Base-by-base conservation (phyloP, 1,140 invertebrate species). In the Euura saliciscinereae region DNA sequence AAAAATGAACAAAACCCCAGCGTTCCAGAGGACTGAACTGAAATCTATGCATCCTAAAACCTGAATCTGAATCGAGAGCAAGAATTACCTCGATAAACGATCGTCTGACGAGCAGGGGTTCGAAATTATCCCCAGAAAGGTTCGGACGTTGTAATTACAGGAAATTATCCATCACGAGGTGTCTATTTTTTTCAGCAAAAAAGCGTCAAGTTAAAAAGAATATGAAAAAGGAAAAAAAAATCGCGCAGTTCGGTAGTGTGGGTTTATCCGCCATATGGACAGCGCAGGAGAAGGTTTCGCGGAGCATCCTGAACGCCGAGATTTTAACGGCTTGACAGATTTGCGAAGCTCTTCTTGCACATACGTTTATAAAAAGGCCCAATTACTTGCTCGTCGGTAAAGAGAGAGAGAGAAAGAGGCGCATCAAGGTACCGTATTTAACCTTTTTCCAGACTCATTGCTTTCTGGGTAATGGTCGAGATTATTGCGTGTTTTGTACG, bases 401-500 rank as follows among this genome's bases (percentile, higher is more conserved):
- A 28, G 28, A 28, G 28, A 28, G 28, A 28, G 28, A 28, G n/a
- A n/a, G n/a, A n/a, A n/a, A n/a, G 69, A 70, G 45, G 46, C 45
- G 45, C 7, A 70, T 13, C 3, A 51, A 59, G 46, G 44, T 70
- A 59, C 13, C 45, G 69, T 70, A 70, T 70, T 70, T 70, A 70
- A 8, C 45, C n/a, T 79, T 79, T 79, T 79, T 77, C 70, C 70
- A 43, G 65, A 43, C 68, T 13, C 71, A 46, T 69, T 70, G 73
- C 28, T 73, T 68, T 46, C 44, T 11, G 66, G 70, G n/a, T 71
- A 68, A 77, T 77, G 76, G 59, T 65, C 70, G 72, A 43, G 68
- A 66, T 79, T 77, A 76, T 77, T 79, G 71, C 74, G 70, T 76
- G 70, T 76, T 78, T 78, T 77, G 71, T 71, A 70, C 77, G 65